A percentile compares a stretch with the other conserved stretches of the same genome.
phyloP scores from a whole-genome alignment of 1,140 invertebrate species.

The Ceratosolen fusciceps region DNA sequence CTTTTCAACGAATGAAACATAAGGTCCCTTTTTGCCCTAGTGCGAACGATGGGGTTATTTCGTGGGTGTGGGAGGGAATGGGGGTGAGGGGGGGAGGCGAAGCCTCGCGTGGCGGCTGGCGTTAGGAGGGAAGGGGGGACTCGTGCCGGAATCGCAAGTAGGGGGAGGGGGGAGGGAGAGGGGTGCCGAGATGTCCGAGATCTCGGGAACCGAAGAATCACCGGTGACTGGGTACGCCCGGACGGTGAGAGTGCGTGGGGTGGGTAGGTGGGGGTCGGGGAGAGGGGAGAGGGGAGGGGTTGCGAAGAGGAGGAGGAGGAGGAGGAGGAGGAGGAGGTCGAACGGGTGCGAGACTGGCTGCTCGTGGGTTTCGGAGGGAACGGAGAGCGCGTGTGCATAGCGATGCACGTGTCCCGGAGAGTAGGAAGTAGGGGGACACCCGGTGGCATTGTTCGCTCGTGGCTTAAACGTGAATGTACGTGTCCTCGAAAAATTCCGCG shows the following conservation, averaged over 20 bases:
- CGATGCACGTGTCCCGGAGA: constrained; percentile 25
- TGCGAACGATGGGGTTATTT: no score
- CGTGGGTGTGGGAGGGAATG: no score
- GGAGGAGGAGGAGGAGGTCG: neutral
- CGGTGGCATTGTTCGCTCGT: neutral
- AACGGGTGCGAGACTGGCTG: neutral
- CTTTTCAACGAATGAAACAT: no score
- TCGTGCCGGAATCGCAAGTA: no score
- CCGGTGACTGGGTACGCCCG: neutral
- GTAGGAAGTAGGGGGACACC: constrained; percentile 20
- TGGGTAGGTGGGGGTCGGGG: neutral
- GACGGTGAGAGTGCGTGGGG: neutral
- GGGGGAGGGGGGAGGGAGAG: neutral
- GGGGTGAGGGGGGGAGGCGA: neutral
- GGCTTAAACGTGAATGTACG: neutral
- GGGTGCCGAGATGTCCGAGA: neutral
- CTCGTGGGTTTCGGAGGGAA: no score
- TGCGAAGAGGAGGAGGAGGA: neutral
- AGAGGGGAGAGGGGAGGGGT: neutral
- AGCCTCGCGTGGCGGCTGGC: neutral
- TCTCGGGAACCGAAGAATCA: no score
- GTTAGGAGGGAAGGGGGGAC: neutral
- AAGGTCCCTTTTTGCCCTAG: no score
- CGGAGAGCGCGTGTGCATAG: constrained; percentile 29
- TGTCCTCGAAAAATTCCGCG: constrained; percentile 55